Conservation (phyloP, 2,888 invertebrate species). For the Pachymerium ferrugineum region DNA sequence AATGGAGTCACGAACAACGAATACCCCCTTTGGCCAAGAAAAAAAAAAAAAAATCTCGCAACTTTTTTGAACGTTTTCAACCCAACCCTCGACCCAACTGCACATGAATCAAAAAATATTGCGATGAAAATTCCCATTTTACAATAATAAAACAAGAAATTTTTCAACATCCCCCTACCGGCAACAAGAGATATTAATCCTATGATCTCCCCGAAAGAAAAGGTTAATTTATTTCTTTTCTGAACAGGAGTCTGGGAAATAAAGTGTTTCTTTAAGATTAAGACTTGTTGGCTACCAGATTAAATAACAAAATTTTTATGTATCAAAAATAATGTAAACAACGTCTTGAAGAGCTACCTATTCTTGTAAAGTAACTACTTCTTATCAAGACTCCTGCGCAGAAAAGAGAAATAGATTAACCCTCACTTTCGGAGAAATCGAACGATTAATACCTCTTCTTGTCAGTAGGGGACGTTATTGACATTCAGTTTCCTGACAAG, state of each 20-base stretch:
- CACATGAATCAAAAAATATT: constrained; percentile 1
- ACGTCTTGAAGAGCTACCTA: too few species aligned
- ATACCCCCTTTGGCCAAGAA: background rate
- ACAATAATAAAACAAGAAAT: background rate
- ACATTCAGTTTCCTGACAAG: too few species aligned
- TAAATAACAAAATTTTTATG: too few species aligned
- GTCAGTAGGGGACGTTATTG: too few species aligned
- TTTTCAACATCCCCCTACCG: background rate
- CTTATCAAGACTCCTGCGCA: too few species aligned
- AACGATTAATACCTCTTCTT: too few species aligned
- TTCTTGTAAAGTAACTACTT: too few species aligned
- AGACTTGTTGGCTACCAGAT: too few species aligned
- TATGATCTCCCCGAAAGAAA: background rate
- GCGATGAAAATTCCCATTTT: background rate
- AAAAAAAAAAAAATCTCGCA: background rate
- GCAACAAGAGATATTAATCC: background rate
- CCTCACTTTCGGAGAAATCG: too few species aligned
- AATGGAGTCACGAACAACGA: background rate
- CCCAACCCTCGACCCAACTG: background rate
- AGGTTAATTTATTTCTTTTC: background rate
- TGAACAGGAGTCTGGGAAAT: background rate
- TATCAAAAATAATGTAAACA: too few species aligned
- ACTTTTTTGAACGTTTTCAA: background rate
- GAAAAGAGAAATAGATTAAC: too few species aligned
- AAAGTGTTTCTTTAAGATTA: too few species aligned